Evolutionary conservation across 2,797 vertebrate genomes (phyloP).

Genomic region (Okamejei kenojei): DNA sequence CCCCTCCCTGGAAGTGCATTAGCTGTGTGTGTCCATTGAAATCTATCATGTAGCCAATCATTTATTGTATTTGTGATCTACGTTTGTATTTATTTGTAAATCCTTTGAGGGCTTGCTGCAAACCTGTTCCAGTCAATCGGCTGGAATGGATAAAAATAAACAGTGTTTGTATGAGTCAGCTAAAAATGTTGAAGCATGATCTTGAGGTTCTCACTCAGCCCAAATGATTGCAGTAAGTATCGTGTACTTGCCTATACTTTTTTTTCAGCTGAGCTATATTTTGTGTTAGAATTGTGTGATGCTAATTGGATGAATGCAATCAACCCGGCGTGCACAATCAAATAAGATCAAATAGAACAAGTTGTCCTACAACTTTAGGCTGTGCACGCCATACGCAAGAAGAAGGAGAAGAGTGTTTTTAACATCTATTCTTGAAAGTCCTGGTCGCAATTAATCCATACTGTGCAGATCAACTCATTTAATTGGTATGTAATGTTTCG

Average conservation of each 20-base stretch:
- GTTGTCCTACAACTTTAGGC: no score
- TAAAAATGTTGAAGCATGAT: not conserved
- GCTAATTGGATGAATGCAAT: not conserved
- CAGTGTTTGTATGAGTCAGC: not conserved
- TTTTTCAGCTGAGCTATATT: not conserved
- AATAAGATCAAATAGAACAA: no score
- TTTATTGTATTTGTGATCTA: no score
- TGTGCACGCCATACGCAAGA: no score
- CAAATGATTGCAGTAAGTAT: not conserved
- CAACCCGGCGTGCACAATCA: no score
- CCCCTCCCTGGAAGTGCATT: not conserved
- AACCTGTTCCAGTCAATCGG: not conserved
- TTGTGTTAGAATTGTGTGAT: not conserved
- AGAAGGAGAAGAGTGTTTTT: not conserved
- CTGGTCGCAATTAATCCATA: not conserved
- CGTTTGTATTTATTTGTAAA: not conserved
- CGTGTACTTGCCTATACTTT: not conserved
- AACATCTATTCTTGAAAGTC: not conserved
- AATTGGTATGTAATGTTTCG: not conserved
- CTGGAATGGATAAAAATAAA: conserved; percentile 1
- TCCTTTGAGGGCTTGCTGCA: not conserved
- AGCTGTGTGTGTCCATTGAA: not conserved
- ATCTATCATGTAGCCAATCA: not conserved
- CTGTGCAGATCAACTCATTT: not conserved
- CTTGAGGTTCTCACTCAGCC: not conserved